A percentile compares a stretch with the other conserved stretches of the same genome.
Evolutionary conservation across 2,888 invertebrate species (phyloP).

Genomic region (Carcina quercana): DNA sequence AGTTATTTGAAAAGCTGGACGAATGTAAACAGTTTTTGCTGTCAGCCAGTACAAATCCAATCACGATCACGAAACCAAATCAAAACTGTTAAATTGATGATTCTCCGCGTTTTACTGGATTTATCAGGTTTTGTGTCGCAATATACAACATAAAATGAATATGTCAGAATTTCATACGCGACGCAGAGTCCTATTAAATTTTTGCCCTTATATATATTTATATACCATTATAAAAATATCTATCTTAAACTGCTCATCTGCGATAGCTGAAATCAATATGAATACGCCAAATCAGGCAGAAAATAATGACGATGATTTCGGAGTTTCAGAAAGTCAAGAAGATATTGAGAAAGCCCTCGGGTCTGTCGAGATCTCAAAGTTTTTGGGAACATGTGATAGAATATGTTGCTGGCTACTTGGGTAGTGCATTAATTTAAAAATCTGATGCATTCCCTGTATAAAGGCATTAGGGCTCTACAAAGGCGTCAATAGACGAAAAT

Average conservation of each 20-base stretch:
- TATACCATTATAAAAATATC: too few relatives aligned
- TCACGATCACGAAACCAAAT: neutral
- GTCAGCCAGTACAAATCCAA: neutral
- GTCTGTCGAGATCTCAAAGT: conserved; percentile 1
- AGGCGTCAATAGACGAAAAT: too few relatives aligned
- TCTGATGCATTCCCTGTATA: too few relatives aligned
- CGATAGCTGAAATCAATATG: neutral
- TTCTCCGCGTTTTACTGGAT: conserved; percentile 5
- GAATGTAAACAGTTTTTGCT: neutral
- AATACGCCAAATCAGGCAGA: neutral
- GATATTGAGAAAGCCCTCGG: neutral
- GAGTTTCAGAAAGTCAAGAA: conserved; percentile 1
- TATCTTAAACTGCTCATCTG: conserved; percentile 1
- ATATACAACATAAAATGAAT: conserved; percentile 5
- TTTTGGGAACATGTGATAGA: conserved; percentile 2
- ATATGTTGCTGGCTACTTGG: conserved; percentile 1
- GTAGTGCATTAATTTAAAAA: too few relatives aligned
- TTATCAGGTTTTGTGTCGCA: conserved; percentile 5
- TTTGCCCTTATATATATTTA: too few relatives aligned
- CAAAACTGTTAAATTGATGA: conserved; percentile 6
- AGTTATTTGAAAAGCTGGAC: neutral
- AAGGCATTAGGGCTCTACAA: too few relatives aligned
- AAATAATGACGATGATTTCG: neutral
- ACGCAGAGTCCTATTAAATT: neutral
- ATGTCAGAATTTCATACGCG: neutral